Conservation (phyloP, 2,113 vertebrate species). For the Marmota flaviventris region DNA sequence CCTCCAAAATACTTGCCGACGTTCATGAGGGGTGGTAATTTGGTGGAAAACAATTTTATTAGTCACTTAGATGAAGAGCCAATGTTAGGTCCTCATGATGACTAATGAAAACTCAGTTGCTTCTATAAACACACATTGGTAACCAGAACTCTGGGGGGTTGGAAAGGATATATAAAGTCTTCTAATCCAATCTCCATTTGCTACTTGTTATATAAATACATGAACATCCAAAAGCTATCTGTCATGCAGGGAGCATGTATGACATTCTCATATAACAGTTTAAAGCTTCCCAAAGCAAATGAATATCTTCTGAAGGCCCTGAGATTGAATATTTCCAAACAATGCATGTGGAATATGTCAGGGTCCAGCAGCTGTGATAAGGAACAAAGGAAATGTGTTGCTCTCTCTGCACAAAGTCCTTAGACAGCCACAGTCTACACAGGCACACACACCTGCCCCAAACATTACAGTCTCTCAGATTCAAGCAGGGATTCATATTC, state of each 20-base stretch:
- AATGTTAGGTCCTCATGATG: background rate
- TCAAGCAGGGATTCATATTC: background rate
- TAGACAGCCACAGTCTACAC: background rate
- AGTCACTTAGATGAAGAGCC: conserved; percentile 3
- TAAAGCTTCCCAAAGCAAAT: conserved; percentile 59
- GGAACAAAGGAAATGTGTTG: background rate
- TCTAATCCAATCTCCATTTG: conserved; percentile 54
- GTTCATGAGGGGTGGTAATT: background rate
- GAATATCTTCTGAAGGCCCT: conserved; percentile 26
- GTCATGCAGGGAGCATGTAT: background rate
- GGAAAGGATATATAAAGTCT: conserved; percentile 64
- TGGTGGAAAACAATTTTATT: background rate
- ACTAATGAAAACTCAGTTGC: conserved; percentile 22
- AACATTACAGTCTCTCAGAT: background rate
- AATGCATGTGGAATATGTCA: background rate
- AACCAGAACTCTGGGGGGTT: background rate
- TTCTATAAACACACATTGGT: background rate
- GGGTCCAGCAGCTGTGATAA: background rate
- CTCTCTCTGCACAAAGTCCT: background rate
- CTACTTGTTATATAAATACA: conserved; percentile 36
- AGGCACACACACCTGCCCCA: background rate
- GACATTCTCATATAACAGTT: background rate
- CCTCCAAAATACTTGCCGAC: conserved; percentile 27
- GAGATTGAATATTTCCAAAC: conserved; percentile 53
- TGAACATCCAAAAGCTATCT: conserved; percentile 57